Percentiles rank a stretch among this genome's conserved stretches.
These are phyloP conservation scores for Drosophila fungiperda DNA, from an alignment of 2,888 invertebrate species.

Conservation along the genomic window DNA sequence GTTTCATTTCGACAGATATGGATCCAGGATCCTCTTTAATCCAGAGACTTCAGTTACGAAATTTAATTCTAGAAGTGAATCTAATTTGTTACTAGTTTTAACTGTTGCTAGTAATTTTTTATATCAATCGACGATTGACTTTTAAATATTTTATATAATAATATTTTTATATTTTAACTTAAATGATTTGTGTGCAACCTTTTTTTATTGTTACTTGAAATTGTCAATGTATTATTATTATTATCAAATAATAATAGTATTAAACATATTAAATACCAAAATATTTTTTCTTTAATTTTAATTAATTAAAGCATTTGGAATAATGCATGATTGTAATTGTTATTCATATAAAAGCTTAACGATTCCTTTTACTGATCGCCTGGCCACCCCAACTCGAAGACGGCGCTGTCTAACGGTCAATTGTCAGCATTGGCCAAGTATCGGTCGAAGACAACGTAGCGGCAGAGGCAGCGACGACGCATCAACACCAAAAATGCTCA, in stretches of 20 bases:
- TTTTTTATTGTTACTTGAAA: not conserved
- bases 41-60: not conserved
- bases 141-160: too few relatives aligned
- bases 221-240: not conserved
- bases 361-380: not conserved
- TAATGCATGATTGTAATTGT: not conserved
- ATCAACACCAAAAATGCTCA: conserved; percentile 23
- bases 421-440: conserved; percentile 62
- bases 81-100: not conserved
- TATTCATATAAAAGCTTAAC: not conserved
- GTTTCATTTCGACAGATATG: too few relatives aligned
- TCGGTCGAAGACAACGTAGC: conserved; percentile 51
- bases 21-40: not conserved
- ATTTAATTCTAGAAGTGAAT: not conserved
- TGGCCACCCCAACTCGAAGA: not conserved
- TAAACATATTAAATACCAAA: not conserved
- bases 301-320: not conserved
- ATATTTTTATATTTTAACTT: too few relatives aligned
- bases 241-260: too few relatives aligned
- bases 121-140: not conserved
- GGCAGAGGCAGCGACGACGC: conserved; percentile 22
- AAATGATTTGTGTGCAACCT: not conserved
- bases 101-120: not conserved
- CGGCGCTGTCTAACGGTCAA: conserved; percentile 44
- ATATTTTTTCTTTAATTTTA: not conserved